A percentile compares a stretch with the other conserved stretches of the same genome.
Evolutionary conservation across 2,113 vertebrate species (phyloP).

Genomic region (Gallinago paraguaiae): DNA sequence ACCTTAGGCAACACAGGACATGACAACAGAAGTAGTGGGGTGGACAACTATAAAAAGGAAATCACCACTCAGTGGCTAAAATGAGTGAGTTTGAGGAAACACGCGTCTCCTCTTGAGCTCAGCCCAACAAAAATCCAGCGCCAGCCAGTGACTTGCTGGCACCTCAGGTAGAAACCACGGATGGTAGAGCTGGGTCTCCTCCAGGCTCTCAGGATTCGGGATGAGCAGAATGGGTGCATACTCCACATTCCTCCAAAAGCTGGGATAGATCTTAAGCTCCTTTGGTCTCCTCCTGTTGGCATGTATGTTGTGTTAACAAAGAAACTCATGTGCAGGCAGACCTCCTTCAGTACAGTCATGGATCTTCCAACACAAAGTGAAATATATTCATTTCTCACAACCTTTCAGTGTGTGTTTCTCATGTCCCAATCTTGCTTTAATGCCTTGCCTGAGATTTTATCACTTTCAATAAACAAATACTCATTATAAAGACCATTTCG

Average conservation of each 20-base stretch:
- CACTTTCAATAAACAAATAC: neutral
- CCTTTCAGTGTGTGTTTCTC: neutral
- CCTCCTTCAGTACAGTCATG: neutral
- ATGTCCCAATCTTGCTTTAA: neutral
- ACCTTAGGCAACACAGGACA: neutral
- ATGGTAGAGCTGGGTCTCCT: neutral
- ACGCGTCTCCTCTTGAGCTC: accelerated
- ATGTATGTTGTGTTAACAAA: neutral
- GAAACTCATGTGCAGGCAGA: neutral
- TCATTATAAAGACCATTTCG: neutral
- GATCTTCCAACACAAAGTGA: neutral
- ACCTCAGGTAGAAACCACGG: neutral
- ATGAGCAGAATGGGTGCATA: accelerated
- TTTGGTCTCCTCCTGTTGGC: neutral
- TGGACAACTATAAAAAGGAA: neutral
- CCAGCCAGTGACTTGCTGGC: neutral
- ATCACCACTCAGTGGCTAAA: neutral
- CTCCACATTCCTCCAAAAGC: neutral
- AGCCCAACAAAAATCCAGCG: neutral
- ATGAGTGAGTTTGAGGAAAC: neutral
- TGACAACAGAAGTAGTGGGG: neutral
- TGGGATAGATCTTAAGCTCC: neutral
- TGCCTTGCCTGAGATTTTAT: neutral
- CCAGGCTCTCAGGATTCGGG: neutral
- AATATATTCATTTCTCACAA: neutral